Percentiles rank a stretch among this genome's conserved stretches.
These are phyloP conservation scores for Catostylus mosaicus DNA, from an alignment of 30 jellyfish, hydroid and myxozoan species.

Conservation along the genomic window DNA sequence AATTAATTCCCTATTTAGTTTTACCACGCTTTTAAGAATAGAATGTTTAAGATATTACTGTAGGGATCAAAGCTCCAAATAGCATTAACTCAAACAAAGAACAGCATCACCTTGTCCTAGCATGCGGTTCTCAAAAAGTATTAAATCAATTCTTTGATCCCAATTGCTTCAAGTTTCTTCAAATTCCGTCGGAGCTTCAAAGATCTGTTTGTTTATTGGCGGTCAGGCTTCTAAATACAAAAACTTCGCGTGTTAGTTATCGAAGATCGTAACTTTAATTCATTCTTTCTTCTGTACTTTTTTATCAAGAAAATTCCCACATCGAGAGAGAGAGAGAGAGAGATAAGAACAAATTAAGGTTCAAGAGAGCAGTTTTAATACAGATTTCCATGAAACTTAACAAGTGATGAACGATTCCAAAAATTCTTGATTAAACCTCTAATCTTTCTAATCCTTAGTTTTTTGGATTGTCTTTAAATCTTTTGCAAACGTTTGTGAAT, in stretches of 20 bases:
- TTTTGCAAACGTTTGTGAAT: too few species aligned
- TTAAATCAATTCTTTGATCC: constrained; percentile 2
- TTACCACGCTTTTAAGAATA: constrained; percentile 3
- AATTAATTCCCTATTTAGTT: background rate
- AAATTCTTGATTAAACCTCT: too few species aligned
- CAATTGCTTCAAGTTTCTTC: background rate
- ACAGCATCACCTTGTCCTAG: constrained; percentile 33
- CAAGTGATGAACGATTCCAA: too few species aligned
- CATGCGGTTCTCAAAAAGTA: constrained; percentile 21
- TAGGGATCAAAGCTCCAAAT: constrained; percentile 37
- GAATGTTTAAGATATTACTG: background rate
- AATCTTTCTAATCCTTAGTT: too few species aligned
- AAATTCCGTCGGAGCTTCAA: constrained; percentile 18
- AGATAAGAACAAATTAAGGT: background rate
- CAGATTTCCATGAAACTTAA: too few species aligned
- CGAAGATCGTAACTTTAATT: background rate
- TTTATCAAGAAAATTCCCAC: background rate
- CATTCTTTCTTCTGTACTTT: background rate
- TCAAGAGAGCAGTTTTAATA: background rate
- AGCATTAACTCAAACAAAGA: constrained; percentile 29
- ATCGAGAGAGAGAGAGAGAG: background rate
- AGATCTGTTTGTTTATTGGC: constrained; percentile 34
- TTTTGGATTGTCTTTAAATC: too few species aligned
- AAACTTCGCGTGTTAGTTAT: constrained; percentile 6
- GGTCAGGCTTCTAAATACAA: constrained; percentile 3